Evolutionary conservation across 2,888 invertebrate species (phyloP).

Genomic region (Troides helena): DNA sequence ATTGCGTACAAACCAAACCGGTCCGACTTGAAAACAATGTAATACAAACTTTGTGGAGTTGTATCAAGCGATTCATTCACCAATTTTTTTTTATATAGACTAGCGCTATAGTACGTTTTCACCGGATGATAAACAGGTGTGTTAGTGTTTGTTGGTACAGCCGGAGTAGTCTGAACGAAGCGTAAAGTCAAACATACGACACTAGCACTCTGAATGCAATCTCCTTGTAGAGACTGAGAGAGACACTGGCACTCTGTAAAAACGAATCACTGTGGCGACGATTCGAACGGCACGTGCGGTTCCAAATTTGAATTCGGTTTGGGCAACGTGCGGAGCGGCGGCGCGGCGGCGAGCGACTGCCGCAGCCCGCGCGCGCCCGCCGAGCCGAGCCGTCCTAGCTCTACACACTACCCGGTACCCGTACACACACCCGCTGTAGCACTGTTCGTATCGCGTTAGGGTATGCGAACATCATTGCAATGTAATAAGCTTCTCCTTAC

Average conservation of each 20-base stretch:
- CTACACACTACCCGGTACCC: not conserved
- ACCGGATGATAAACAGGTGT: too few species aligned
- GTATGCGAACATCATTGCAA: not conserved
- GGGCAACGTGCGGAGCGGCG: conserved; percentile 41
- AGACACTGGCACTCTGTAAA: conserved; percentile 34
- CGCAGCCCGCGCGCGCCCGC: conserved; percentile 49
- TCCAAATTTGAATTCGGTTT: conserved; percentile 38
- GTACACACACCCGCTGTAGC: not conserved
- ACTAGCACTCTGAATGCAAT: conserved; percentile 34
- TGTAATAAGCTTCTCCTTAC: not conserved
- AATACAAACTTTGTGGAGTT: conserved; percentile 24
- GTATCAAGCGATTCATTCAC: conserved; percentile 27
- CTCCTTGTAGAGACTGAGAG: conserved; percentile 43
- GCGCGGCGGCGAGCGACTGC: conserved; percentile 44
- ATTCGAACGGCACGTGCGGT: conserved; percentile 36
- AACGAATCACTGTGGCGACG: conserved; percentile 28
- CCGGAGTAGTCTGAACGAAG: too few species aligned
- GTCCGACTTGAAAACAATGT: conserved; percentile 27
- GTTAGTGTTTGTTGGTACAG: too few species aligned
- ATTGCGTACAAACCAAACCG: conserved; percentile 12
- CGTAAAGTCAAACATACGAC: conserved; percentile 28
- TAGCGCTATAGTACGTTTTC: too few species aligned
- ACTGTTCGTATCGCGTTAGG: not conserved
- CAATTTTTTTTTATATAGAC: conserved; percentile 8
- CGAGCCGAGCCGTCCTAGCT: conserved; percentile 5